Conservation (phyloP, 2,888 invertebrate genomes). For the Amphimallon solstitiale region DNA sequence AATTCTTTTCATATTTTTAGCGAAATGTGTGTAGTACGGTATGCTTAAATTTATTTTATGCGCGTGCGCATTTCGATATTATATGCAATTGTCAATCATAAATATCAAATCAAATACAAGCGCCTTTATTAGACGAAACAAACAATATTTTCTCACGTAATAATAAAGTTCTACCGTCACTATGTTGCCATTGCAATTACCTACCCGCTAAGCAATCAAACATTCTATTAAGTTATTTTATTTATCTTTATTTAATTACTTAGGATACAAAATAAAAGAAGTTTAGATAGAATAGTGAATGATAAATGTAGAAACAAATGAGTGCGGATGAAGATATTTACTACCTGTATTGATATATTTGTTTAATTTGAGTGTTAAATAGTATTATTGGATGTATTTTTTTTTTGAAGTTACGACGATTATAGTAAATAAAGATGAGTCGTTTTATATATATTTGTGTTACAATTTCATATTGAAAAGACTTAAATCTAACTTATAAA, state of each 20-base stretch:
- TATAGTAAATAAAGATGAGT: background rate
- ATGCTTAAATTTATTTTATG: no score
- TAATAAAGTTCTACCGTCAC: no score
- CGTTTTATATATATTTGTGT: background rate
- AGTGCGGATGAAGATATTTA: no score
- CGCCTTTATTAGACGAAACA: no score
- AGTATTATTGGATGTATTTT: constrained; percentile 37
- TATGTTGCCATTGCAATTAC: background rate
- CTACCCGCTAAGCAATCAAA: background rate
- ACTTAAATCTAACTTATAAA: background rate
- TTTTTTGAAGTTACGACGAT: constrained; percentile 4
- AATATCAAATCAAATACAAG: no score
- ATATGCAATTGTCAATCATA: no score
- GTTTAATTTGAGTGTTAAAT: constrained; percentile 18
- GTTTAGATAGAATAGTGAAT: background rate
- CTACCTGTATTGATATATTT: background rate
- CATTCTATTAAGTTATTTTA: constrained; percentile 27
- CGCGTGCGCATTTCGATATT: no score
- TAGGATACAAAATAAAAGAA: no score
- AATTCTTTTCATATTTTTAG: no score
- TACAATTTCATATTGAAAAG: constrained; percentile 28
- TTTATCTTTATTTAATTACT: constrained; percentile 28
- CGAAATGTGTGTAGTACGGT: no score
- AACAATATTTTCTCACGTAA: no score
- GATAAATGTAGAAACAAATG: background rate